A percentile compares a stretch with the other conserved stretches of the same genome.
Conservation (phyloP, 2,113 vertebrate species). For the Pristiophorus japonicus region DNA sequence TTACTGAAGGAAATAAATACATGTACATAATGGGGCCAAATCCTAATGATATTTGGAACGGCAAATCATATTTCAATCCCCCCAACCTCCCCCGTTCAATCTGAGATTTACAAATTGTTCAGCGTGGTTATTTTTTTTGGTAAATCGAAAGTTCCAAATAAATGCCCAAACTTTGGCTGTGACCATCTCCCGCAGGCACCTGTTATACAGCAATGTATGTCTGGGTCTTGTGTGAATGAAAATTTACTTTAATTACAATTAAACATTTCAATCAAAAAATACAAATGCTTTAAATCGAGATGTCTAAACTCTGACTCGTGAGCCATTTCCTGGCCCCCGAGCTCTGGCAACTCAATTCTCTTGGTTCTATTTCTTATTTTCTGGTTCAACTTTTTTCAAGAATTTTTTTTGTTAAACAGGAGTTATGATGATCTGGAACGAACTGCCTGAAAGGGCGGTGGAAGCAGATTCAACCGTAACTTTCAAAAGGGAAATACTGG, state of each 20-base stretch:
- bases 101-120: background rate
- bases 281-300: background rate
- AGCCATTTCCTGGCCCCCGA: background rate
- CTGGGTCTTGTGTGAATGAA: background rate
- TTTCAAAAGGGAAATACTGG: background rate
- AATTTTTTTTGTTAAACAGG: background rate
- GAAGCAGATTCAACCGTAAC: background rate
- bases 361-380: background rate
- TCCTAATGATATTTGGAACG: background rate
- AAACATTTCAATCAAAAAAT: background rate
- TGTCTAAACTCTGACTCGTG: background rate
- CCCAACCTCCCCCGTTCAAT: background rate
- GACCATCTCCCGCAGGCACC: background rate
- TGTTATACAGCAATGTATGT: background rate
- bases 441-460: no score
- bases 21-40: background rate
- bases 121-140: background rate
- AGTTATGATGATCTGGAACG: background rate
- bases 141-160: background rate
- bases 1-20: background rate
- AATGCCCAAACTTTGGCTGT: background rate
- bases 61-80: background rate
- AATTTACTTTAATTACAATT: background rate
- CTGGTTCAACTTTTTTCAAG: background rate
- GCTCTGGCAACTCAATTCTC: background rate